Evolutionary conservation across 2,888 invertebrate species (phyloP).

Genomic region (Cryptocheilus praepositus): DNA sequence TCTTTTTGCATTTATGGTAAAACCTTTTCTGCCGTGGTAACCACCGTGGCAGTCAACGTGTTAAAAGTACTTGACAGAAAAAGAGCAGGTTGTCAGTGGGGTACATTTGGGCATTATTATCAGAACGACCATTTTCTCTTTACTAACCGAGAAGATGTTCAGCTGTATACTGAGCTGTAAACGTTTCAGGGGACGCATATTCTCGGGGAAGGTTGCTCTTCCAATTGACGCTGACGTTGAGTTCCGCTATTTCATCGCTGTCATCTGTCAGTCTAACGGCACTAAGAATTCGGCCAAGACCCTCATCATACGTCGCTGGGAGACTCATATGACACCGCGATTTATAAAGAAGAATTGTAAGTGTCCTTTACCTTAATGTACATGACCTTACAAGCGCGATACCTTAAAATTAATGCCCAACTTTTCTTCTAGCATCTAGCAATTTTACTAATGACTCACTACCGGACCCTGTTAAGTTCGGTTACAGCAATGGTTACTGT

Average conservation of each 20-base stretch:
- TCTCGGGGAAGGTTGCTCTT: slow-evolving; percentile 79
- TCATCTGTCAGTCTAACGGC: slow-evolving; percentile 79
- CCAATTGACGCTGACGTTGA: slow-evolving; percentile 82
- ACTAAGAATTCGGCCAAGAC: slow-evolving; percentile 72
- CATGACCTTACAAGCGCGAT: not conserved
- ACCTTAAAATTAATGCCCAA: not conserved
- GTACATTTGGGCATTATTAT: not conserved
- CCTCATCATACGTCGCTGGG: slow-evolving; percentile 86
- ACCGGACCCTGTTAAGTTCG: slow-evolving; percentile 81
- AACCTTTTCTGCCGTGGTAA: too few relatives aligned
- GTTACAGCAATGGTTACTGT: slow-evolving; percentile 78
- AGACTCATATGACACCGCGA: slow-evolving; percentile 84
- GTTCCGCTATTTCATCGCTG: slow-evolving; percentile 87
- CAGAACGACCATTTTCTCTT: not conserved
- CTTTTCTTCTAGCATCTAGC: slow-evolving; percentile 58
- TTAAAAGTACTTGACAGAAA: too few relatives aligned
- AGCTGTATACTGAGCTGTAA: slow-evolving; percentile 6
- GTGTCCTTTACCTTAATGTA: slow-evolving; percentile 39
- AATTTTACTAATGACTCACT: slow-evolving; percentile 65
- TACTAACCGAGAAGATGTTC: not conserved
- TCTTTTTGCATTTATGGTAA: too few relatives aligned
- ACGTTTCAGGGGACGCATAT: slow-evolving; percentile 63
- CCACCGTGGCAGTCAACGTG: too few relatives aligned
- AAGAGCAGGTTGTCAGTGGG: not conserved
- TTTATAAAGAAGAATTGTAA: slow-evolving; percentile 77